phyloP scores from a whole-genome alignment of 2,888 invertebrate genomes.

The Cephus sareptanus region DNA sequence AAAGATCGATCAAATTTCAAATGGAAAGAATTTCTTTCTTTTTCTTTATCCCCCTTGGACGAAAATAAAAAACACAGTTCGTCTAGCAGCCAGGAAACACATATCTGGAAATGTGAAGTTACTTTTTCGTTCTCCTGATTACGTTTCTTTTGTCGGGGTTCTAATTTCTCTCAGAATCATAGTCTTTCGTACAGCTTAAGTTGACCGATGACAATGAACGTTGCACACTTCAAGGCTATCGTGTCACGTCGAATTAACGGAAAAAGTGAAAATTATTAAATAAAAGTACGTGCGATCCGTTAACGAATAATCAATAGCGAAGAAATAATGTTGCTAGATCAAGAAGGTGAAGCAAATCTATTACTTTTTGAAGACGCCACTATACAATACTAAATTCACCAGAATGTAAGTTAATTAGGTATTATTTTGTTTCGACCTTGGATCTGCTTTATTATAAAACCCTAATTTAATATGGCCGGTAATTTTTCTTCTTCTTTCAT shows the following conservation, averaged over 20 bases:
- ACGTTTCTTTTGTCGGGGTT: neutral
- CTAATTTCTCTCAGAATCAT: neutral
- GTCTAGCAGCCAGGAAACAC: neutral
- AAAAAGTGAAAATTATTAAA: neutral
- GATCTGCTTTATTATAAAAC: constrained; percentile 53
- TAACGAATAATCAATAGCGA: neutral
- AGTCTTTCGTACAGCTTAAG: neutral
- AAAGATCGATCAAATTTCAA: neutral
- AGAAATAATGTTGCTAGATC: neutral
- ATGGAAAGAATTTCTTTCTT: neutral
- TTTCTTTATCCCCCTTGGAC: constrained; percentile 3
- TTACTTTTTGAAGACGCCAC: neutral
- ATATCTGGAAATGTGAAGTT: neutral
- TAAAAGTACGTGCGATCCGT: neutral
- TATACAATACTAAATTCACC: neutral
- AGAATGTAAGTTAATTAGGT: neutral
- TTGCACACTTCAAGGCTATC: neutral
- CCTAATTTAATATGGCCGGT: constrained; percentile 59
- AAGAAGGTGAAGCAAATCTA: neutral
- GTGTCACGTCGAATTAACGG: neutral
- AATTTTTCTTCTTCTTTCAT: constrained; percentile 45
- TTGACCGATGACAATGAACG: neutral
- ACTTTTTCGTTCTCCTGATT: neutral
- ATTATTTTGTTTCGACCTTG: constrained; percentile 6
- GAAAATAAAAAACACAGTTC: neutral